Evolutionary conservation across 2,888 invertebrate species (phyloP).

Genomic region (Drosophila crucigera): DNA sequence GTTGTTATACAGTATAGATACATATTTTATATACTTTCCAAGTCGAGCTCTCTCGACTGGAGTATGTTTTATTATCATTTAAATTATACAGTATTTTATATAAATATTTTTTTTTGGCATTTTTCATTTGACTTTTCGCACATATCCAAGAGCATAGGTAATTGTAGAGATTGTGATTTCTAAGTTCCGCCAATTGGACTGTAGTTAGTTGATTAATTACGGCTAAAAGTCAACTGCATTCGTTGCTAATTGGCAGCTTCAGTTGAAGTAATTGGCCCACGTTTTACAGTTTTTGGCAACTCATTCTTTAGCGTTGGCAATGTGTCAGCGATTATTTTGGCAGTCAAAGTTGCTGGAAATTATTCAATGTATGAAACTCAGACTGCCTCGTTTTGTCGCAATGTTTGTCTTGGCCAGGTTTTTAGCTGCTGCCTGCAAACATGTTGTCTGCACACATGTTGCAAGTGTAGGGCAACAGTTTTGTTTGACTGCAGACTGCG

Average conservation of each 20-base stretch:
- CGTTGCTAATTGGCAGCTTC: conserved; percentile 38
- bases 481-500: not conserved
- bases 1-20: not conserved
- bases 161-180: conserved; percentile 10
- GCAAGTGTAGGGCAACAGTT: conserved; percentile 27
- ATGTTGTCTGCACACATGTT: conserved; percentile 47
- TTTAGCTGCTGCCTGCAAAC: conserved; percentile 24
- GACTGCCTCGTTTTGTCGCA: conserved; percentile 11
- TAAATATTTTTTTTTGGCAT: not conserved
- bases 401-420: conserved; percentile 31
- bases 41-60: no score
- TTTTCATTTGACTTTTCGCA: not conserved
- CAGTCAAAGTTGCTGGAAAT: conserved; percentile 23
- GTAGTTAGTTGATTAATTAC: conserved; percentile 27
- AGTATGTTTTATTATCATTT: no score
- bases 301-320: conserved; percentile 41
- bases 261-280: conserved; percentile 31
- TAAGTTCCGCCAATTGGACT: conserved; percentile 19
- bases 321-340: conserved; percentile 41
- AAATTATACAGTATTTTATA: no score
- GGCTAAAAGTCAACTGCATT: conserved; percentile 20
- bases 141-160: not conserved
- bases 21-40: not conserved
- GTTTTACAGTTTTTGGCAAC: conserved; percentile 49
- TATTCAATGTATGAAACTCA: conserved; percentile 7